Evolutionary conservation across 2,113 vertebrate species (phyloP).

Genomic region (Dipodomys merriami): DNA sequence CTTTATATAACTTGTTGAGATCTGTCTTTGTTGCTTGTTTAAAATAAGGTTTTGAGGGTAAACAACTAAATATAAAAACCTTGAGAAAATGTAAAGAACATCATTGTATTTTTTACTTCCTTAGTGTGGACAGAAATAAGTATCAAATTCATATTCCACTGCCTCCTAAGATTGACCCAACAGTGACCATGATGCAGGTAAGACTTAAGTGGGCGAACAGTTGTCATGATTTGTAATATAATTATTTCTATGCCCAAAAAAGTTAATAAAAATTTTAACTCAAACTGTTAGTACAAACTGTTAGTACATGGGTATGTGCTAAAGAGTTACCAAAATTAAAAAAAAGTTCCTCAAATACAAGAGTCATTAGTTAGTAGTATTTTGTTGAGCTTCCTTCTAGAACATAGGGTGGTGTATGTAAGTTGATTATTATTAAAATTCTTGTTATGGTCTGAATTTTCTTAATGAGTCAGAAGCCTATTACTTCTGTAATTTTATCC

Average conservation of each 20-base stretch:
- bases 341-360: background rate
- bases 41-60: constrained; percentile 22
- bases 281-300: background rate
- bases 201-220: constrained; percentile 30
- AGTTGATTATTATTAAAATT: constrained; percentile 29
- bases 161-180: constrained; percentile 99
- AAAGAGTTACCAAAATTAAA: constrained; percentile 26
- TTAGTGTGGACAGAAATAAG: constrained; percentile 98
- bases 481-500: constrained; percentile 15
- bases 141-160: constrained; percentile 99
- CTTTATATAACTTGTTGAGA: background rate
- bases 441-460: constrained; percentile 6
- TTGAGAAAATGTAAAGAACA: constrained; percentile 15
- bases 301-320: background rate
- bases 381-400: background rate
- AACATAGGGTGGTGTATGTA: background rate
- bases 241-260: background rate
- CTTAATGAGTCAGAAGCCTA: background rate
- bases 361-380: background rate
- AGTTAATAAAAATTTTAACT: background rate
- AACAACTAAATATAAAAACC: background rate
- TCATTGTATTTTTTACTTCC: constrained; percentile 53
- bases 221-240: background rate
- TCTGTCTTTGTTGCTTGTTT: background rate
- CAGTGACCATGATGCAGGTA: constrained; percentile 99